Base-by-base conservation (phyloP, 2,888 invertebrate genomes). In the Encarsia formosa region DNA sequence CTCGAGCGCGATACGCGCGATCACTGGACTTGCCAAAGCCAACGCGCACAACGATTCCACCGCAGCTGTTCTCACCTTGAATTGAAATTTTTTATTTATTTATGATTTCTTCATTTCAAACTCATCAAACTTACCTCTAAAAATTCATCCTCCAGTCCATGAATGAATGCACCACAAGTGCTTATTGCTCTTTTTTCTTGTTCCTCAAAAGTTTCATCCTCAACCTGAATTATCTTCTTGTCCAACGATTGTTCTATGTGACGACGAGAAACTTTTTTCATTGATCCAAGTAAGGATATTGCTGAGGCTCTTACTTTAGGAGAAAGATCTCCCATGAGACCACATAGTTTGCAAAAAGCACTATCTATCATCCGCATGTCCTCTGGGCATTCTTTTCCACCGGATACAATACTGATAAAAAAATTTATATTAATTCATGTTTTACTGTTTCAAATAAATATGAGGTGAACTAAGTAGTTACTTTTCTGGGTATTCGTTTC, bases 61-160 rank as follows among this genome's bases (percentile, higher is more conserved):
- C 0, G 96, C 87, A 0, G 96, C 95, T 53, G 91, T 93, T 54
- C 98, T 85, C 1, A 98, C 98, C 82, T 96, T 26, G 38, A 16
- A 35, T 8, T 38, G 4, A 23, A 15, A 35, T 35, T 15, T n/a
- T 18, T 24, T 16, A 35, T 48, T 42, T 22, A 20, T 26, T 44
- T 24, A 11, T 15, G n/a, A n/a, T n/a, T n/a, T n/a, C n/a, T n/a
- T n/a, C n/a, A n/a, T n/a, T n/a, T n/a, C 4, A 47, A 52, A 19
- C n/a, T 6, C 19, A 2, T 16, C 49, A 18, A 49, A 24, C 63
- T 59, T 64, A 84, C 85, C 55, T 74, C 91, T 74, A 95, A 79
- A 74, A 88, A 96, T 77, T 99, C 98, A 77, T 99, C 99, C 77
- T 99, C 98, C 29, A 99, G 79, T 0, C 97, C 98, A 73, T 98